These are phyloP conservation scores for Podarcis raffonei DNA, from an alignment of 2,113 vertebrate genomes.

Conservation along the genomic window DNA sequence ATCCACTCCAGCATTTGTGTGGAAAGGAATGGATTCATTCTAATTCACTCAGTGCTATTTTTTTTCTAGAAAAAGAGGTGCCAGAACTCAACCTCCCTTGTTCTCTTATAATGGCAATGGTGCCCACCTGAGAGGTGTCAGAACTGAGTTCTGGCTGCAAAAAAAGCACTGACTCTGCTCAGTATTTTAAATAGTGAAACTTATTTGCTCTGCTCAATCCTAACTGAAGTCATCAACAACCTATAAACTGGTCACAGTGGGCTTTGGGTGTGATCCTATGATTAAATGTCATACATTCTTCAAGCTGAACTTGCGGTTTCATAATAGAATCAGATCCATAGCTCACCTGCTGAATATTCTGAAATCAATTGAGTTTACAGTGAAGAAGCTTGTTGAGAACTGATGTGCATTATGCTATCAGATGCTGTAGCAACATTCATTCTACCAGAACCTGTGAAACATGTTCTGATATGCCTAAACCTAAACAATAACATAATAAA, in stretches of 20 bases:
- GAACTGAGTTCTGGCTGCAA: too few relatives aligned
- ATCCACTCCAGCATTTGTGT: too few relatives aligned
- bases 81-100: too few relatives aligned
- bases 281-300: too few relatives aligned
- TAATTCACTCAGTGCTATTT: too few relatives aligned
- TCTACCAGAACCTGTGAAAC: neutral
- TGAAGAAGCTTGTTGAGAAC: fast-evolving
- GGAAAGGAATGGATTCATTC: neutral
- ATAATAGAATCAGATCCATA: too few relatives aligned
- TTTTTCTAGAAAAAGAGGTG: too few relatives aligned
- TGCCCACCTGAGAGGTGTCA: too few relatives aligned
- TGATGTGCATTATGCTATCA: neutral
- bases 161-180: neutral
- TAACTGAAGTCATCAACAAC: neutral
- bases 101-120: too few relatives aligned
- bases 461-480: neutral
- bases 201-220: neutral
- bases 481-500: neutral
- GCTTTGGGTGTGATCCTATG: neutral
- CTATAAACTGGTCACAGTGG: neutral
- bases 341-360: neutral
- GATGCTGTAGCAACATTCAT: neutral
- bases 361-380: neutral
- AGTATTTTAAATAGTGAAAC: neutral
- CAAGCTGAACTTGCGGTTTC: too few relatives aligned